Evolutionary conservation across 2,113 vertebrate genomes (phyloP), one percentile per base, ranked within the genome.

Genomic region (Dasyurus viverrinus): DNA sequence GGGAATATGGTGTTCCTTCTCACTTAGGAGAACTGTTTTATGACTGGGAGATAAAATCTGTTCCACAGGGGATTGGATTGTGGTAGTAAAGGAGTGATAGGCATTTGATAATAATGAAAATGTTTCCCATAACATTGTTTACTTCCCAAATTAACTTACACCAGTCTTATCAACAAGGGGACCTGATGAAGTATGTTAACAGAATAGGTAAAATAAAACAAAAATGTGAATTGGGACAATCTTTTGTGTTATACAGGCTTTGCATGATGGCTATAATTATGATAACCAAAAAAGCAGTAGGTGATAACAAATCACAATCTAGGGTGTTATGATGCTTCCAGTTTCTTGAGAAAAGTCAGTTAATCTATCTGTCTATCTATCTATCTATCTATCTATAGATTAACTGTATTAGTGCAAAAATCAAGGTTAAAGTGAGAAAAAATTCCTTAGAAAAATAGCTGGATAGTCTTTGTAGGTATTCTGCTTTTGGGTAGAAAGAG

Each of bases 381-480:
- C n/a, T n/a, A n/a, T n/a, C n/a, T n/a, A n/a, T n/a, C n/a, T n/a
- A n/a, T n/a, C n/a, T n/a, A n/a, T n/a, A n/a, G n/a, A n/a, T n/a
- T n/a, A n/a, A n/a, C n/a, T n/a, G n/a, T 94, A 94, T 55, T 50
- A 89, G 48, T 52, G 9, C 89, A 55, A 26, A 7, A 84, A 92
- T 3, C 5, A 60, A 90, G 94, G 54, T 89, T 92, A 46, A 76
- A 84, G 0, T 54, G 42, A 42, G 89, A 25, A 47, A 46, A 46
- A 76, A 93, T 12, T 46, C 27, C 95, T 94, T 57, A 54, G 4
- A 47, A 94, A 94, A 24, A 55, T 57, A 94, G 91, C 55, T 54
- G 23, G 53, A 76, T 95, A 50, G 2, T 1, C 12, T 90, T 92
- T 48, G 68, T 24, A 60, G 53, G 52, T 12, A 25, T 92, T 89